Conservation (phyloP, 2,888 invertebrate genomes). For the Lasioglossum morio region DNA sequence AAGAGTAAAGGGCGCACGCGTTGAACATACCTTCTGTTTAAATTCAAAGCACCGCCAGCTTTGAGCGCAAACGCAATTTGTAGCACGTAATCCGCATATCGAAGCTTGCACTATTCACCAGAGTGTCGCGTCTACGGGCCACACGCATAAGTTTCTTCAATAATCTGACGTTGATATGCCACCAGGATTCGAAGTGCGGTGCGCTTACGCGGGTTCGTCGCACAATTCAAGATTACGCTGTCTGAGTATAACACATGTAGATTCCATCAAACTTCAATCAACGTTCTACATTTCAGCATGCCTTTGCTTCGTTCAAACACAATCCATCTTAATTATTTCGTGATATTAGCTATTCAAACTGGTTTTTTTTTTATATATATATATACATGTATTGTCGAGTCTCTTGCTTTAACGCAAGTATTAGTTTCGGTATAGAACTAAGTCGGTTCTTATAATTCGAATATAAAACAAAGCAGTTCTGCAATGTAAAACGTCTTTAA, state of each 20-base stretch:
- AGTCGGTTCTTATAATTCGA: not conserved
- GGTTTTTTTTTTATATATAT: not conserved
- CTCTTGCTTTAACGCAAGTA: not conserved
- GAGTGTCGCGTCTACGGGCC: slow-evolving; percentile 71
- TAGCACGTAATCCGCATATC: slow-evolving; percentile 80
- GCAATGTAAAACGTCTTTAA: slow-evolving; percentile 64
- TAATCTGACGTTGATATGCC: slow-evolving; percentile 72
- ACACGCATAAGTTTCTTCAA: slow-evolving; percentile 78
- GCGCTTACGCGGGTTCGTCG: slow-evolving; percentile 74
- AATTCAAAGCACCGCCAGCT: slow-evolving; percentile 82
- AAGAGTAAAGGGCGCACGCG: slow-evolving; percentile 73
- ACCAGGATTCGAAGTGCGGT: slow-evolving; percentile 72
- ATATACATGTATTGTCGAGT: not conserved
- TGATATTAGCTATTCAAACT: not conserved
- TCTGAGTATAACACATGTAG: slow-evolving; percentile 68
- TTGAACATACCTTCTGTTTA: slow-evolving; percentile 82
- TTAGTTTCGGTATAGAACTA: not conserved
- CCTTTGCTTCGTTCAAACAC: slow-evolving; percentile 3
- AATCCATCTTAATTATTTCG: not conserved
- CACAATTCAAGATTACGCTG: slow-evolving; percentile 66
- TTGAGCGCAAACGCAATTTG: slow-evolving; percentile 83
- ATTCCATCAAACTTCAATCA: slow-evolving; percentile 64
- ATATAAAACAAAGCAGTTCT: slow-evolving; percentile 18
- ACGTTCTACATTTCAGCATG: slow-evolving; percentile 62
- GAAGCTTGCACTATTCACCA: slow-evolving; percentile 78